Evolutionary conservation across 2,113 vertebrate genomes (phyloP), one percentile per base, ranked within the genome.

Genomic region (Melanerpes formicivorus): DNA sequence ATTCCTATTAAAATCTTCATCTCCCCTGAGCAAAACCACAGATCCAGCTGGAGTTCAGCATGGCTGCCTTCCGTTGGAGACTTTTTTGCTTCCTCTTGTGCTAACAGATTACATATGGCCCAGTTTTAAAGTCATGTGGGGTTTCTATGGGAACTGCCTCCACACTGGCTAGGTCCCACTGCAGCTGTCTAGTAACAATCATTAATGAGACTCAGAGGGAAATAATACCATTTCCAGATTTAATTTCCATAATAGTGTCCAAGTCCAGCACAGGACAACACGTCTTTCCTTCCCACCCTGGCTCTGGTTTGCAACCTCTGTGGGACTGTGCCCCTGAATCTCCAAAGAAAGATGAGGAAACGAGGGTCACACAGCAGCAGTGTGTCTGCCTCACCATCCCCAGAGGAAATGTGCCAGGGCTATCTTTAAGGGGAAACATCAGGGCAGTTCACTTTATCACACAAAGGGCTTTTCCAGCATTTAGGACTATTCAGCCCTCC

Each of bases 91-190:
- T 12, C 14, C 15, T 55, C 46, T 54, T 34, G 18, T 11, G 22
- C 42, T 93, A 84, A 95, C 65, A 66, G 46, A 67, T 78, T 58
- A 66, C 87, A 93, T 54, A 81, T 84, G 79, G 58, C 27, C 62
- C 42, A 50, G 72, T 81, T 90, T 74, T 84, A 93, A 63, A 90
- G 52, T 75, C 83, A n/a, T 34, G 52, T 65, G 65, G 37, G 74
- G 55, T 84, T 93, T 84, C 65, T 90, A 78, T 87, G 86, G 89
- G 86, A 95, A 70, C 46, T 62, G 40, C 70, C 65, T 72, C 13
- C 18, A 62, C 71, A 34, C 62, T 84, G 79, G 32, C 82, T 87
- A 62, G 32, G 79, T 93, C 89, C 71, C 58, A 48, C 34, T 77
- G 52, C 83, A 92, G 71, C 66, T 84, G 83, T 52, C 75, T 79